These are phyloP conservation scores for Anolis apletophallus DNA, from an alignment of 2,797 vertebrate genomes.

Conservation along the genomic window DNA sequence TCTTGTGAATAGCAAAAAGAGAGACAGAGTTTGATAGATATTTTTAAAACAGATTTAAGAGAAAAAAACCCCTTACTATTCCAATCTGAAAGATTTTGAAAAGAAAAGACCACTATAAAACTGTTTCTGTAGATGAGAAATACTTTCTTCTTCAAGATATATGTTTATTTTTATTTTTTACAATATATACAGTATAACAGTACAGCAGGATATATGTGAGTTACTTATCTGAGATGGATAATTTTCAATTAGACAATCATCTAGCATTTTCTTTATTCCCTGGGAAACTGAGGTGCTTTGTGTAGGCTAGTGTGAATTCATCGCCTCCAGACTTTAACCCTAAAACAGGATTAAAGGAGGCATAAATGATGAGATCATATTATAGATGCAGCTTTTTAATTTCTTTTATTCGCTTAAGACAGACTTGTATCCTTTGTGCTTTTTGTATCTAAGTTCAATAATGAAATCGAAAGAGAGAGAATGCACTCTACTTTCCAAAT, in stretches of 20 bases:
- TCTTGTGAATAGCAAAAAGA: conserved; percentile 64
- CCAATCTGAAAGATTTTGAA: not conserved
- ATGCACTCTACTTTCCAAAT: conserved; percentile 74
- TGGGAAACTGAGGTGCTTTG: not conserved
- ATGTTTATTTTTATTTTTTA: too few species aligned
- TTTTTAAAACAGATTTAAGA: conserved; percentile 16
- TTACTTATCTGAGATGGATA: not conserved
- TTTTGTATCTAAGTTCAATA: conserved; percentile 55
- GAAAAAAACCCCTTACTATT: too few species aligned
- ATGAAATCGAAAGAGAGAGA: conserved; percentile 67
- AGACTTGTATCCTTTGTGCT: conserved; percentile 42
- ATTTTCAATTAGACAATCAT: not conserved
- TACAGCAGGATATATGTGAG: not conserved
- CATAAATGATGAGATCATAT: conserved; percentile 10
- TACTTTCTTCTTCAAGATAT: not conserved
- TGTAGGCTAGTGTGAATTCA: conserved; percentile 16
- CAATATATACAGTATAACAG: too few species aligned
- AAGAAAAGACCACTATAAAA: conserved; percentile 28
- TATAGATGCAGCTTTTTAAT: not conserved
- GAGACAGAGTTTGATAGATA: conserved; percentile 37
- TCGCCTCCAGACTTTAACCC: conserved; percentile 1
- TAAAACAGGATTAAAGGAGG: not conserved
- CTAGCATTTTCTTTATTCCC: too few species aligned
- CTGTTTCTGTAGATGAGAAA: not conserved
- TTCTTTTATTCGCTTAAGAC: conserved; percentile 42